Evolutionary conservation across 2,797 vertebrate species (phyloP).

Genomic region (Paratrypauchen microcephalus): DNA sequence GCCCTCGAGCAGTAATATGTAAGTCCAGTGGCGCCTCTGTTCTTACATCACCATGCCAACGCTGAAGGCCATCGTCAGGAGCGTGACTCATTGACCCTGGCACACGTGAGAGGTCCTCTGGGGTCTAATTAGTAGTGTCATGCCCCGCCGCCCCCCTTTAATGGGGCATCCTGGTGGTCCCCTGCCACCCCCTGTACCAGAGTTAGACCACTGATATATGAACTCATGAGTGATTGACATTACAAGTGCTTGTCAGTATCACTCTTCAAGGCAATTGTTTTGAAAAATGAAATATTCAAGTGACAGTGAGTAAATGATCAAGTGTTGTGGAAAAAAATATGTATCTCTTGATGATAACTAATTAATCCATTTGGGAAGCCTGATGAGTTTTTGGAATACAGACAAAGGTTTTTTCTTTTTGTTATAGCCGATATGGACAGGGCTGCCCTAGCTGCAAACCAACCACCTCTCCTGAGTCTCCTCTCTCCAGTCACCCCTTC

Average conservation of each 20-base stretch:
- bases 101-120: constrained; percentile 7
- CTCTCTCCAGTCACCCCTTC: too few relatives aligned
- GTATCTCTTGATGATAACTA: too few relatives aligned
- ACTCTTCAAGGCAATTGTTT: not conserved
- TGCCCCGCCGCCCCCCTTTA: constrained; percentile 1
- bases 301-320: not conserved
- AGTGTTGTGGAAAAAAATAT: too few relatives aligned
- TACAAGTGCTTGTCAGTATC: not conserved
- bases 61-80: not conserved
- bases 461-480: too few relatives aligned
- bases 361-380: too few relatives aligned
- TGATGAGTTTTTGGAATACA: too few relatives aligned
- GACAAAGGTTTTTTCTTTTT: too few relatives aligned
- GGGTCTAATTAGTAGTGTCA: constrained; percentile 11
- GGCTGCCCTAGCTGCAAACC: too few relatives aligned
- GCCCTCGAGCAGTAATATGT: not conserved
- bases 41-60: not conserved
- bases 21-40: not conserved
- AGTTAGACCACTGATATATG: not conserved
- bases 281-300: not conserved
- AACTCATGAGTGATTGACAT: not conserved
- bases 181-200: not conserved
- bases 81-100: constrained; percentile 7
- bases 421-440: too few relatives aligned
- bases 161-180: not conserved